Evolutionary conservation across 1,140 invertebrate species (phyloP), one percentile per base, ranked within the genome.

Genomic region (Bombus confusus): DNA sequence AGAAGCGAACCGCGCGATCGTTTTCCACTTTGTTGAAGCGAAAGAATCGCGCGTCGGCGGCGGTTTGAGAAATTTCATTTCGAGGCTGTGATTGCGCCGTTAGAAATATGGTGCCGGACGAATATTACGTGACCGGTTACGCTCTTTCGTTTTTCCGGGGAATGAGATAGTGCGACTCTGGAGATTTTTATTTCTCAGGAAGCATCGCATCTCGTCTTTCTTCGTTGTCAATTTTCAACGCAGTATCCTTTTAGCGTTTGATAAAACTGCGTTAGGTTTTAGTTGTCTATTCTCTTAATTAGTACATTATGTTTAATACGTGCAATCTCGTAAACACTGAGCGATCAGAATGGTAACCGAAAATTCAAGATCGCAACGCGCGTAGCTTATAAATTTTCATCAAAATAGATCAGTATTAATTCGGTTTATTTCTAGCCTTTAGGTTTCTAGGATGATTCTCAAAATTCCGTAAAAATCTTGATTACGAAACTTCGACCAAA

Each of bases 1-100:
- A 76, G 73, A 84, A 84, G 41, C 85, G 85, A 47, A 75, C 83
- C 83, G 82, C 81, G 83, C 82, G 41, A 78, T 84, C 66, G 68
- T 69, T 85, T 85, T 79, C 37, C 76, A 72, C 52, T 85, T 85
- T 85, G 69, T 62, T 37, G 79, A 71, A 71, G 66, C 64, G 68
- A 81, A 59, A 81, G 64, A 72, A 59, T 81, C 79, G 37, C 68
- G 79, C 28, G 79, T 59, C 77, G 47, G 9, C 47, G 74, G 18
- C 74, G 37, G 41, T 59, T 64, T 31, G 62, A 69, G 62, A 68
- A 80, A 80, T 80, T 80, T n/a, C 64, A 80, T 77, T 77, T 77
- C 75, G 75, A 59, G 57, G 15, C 75, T 62, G 75, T 77, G 75
- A 77, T 77, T 77, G 52, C 59, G 31, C 57, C 34, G 57, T 39